A percentile compares a stretch with the other conserved stretches of the same genome.
Conservation (phyloP, 1,140 invertebrate species). For the Heterodera schachtii region DNA sequence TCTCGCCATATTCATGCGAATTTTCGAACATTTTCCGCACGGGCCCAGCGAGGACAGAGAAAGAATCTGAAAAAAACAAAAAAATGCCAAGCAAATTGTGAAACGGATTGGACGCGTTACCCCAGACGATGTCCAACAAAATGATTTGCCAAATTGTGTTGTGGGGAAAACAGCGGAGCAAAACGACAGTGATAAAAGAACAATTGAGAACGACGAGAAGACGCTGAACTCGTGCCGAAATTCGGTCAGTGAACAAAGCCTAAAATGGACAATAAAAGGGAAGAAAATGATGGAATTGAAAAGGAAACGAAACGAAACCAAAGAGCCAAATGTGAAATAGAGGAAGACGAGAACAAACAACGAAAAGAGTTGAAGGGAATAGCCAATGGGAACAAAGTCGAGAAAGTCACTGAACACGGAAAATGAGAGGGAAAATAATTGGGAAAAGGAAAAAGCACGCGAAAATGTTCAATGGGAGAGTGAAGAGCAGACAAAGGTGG, state of each 20-base stretch:
- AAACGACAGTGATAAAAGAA: background rate
- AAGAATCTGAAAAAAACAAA: background rate
- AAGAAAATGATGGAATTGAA: background rate
- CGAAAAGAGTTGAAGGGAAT: too few relatives aligned
- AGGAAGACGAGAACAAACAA: too few relatives aligned
- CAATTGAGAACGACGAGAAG: background rate
- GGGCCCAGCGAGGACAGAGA: background rate
- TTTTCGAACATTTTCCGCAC: background rate
- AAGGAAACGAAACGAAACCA: too few relatives aligned
- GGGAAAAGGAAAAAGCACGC: too few relatives aligned
- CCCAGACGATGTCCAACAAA: background rate
- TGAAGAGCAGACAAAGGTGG: too few relatives aligned
- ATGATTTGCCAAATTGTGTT: background rate
- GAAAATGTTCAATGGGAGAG: too few relatives aligned
- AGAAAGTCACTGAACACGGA: too few relatives aligned
- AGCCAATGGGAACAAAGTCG: too few relatives aligned
- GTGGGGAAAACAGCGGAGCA: background rate
- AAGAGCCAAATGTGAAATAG: too few relatives aligned
- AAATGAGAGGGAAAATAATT: too few relatives aligned
- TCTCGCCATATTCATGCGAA: background rate
- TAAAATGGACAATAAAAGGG: background rate
- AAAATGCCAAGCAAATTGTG: background rate
- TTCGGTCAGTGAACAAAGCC: background rate
- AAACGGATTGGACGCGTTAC: background rate
- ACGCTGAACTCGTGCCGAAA: background rate